phyloP scores from a whole-genome alignment of 2,888 invertebrate genomes.

The Pemphredon lugubris region DNA sequence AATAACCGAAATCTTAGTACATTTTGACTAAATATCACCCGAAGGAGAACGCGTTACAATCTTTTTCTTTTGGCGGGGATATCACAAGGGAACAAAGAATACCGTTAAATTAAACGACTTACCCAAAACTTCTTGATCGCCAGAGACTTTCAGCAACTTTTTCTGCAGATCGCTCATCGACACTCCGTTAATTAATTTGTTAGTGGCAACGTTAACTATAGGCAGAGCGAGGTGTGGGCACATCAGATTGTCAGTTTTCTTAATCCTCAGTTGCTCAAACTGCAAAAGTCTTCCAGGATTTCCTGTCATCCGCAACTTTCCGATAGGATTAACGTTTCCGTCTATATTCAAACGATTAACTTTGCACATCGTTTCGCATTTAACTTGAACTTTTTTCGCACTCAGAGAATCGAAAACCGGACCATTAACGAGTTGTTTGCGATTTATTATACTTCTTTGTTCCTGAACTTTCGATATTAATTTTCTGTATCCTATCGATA shows the following conservation, averaged over 20 bases:
- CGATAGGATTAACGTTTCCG: slow-evolving; percentile 29
- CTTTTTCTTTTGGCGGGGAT: too few relatives aligned
- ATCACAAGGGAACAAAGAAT: too few relatives aligned
- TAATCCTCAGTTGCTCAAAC: slow-evolving; percentile 72
- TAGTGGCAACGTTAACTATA: slow-evolving; percentile 80
- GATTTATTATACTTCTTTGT: slow-evolving; percentile 34
- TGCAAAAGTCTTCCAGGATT: slow-evolving; percentile 60
- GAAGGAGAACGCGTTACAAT: background rate
- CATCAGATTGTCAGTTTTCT: slow-evolving; percentile 55
- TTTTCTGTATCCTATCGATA: slow-evolving; percentile 50
- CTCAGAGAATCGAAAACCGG: slow-evolving; percentile 26
- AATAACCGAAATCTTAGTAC: too few relatives aligned
- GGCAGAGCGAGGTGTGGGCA: slow-evolving; percentile 75
- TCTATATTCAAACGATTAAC: slow-evolving; percentile 50
- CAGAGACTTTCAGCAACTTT: slow-evolving; percentile 81
- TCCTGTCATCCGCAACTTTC: slow-evolving; percentile 45
- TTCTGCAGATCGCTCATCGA: slow-evolving; percentile 80
- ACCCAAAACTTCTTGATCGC: slow-evolving; percentile 81
- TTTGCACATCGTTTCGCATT: slow-evolving; percentile 61
- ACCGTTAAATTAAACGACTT: too few relatives aligned
- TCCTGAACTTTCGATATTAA: slow-evolving; percentile 41
- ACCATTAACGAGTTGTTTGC: slow-evolving; percentile 11
- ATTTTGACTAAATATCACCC: too few relatives aligned
- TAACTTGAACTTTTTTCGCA: slow-evolving; percentile 54
- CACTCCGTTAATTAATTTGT: slow-evolving; percentile 82